Evolutionary conservation across 2,113 vertebrate genomes (phyloP), one percentile per base, ranked within the genome.

Genomic region (Tychaedon coryphoeus): DNA sequence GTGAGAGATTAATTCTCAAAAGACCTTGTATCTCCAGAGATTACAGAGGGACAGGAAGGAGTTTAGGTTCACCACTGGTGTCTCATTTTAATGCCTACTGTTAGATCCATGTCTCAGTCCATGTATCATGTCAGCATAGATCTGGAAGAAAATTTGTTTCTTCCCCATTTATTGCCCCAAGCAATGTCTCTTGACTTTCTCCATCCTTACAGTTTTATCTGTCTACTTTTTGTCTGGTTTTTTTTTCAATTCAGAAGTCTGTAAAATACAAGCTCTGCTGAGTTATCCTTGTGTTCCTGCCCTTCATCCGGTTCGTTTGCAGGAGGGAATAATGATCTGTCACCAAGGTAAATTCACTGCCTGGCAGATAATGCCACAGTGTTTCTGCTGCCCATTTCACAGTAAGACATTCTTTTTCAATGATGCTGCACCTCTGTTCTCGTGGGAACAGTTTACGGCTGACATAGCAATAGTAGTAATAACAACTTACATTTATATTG

Each of bases 261-360:
- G 93, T 80, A 93, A 94, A 94, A 87, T n/a, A 69, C 75, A 86
- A 90, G 90, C 4, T 45, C 65, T 69, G 81, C 94, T 62, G 83
- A 95, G 58, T 93, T 97, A 97, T 90, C 96, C 92, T 88, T 83
- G 87, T 67, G 92, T 81, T 83, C 86, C 92, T 96, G 87, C 95
- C 93, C 94, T 97, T 97, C 95, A 94, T 91, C 92, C 14, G 6
- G 86, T 94, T 97, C 92, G 86, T 96, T 92, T 95, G 92, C 56
- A 87, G 96, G 79, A 95, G 92, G 89, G 96, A 89, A 95, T 96
- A 95, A 97, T 93, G 94, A 96, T 95, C 95, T 97, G 95, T 95
- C 94, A 95, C 83, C 93, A 94, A 97, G 96, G 97, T 97, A 96
- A 98, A 97, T 97, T 97, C 97, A 97, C 96, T 94, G 95, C 96